Conservation (phyloP, 2,888 invertebrate genomes). For the Dicroscelio sp. region DNA sequence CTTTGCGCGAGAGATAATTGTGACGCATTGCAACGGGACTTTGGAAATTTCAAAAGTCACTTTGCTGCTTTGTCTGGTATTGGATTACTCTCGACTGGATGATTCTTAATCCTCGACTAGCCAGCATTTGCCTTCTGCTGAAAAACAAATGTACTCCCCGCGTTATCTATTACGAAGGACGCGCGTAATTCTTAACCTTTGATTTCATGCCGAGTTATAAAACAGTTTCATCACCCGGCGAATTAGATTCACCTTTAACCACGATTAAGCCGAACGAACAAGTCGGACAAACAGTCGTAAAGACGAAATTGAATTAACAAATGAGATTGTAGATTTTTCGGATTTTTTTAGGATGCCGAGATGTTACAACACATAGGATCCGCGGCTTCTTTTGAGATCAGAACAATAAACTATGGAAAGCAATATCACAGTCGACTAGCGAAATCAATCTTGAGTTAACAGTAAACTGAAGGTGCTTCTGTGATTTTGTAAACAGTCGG, state of each 20-base stretch:
- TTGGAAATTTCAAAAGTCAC: constrained; percentile 76
- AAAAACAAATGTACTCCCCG: constrained; percentile 68
- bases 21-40: constrained; percentile 75
- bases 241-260: constrained; percentile 23
- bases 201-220: constrained; percentile 47
- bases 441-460: constrained; percentile 83
- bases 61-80: constrained; percentile 72
- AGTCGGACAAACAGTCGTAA: no score
- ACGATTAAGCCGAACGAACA: neutral
- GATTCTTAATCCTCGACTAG: constrained; percentile 68
- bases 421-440: constrained; percentile 91
- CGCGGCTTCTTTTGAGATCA: constrained; percentile 44
- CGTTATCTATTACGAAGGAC: constrained; percentile 47
- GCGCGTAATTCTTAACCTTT: constrained; percentile 48
- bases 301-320: no score
- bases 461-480: constrained; percentile 89
- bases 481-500: constrained; percentile 90
- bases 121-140: constrained; percentile 67
- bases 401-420: constrained; percentile 80
- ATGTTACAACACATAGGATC: constrained; percentile 33
- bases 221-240: constrained; percentile 15
- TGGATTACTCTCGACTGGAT: constrained; percentile 75
- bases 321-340: no score
- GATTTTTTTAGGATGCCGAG: neutral
- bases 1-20: constrained; percentile 83